Base-by-base conservation (phyloP, 2,888 invertebrate genomes). In the Mantis religiosa region DNA sequence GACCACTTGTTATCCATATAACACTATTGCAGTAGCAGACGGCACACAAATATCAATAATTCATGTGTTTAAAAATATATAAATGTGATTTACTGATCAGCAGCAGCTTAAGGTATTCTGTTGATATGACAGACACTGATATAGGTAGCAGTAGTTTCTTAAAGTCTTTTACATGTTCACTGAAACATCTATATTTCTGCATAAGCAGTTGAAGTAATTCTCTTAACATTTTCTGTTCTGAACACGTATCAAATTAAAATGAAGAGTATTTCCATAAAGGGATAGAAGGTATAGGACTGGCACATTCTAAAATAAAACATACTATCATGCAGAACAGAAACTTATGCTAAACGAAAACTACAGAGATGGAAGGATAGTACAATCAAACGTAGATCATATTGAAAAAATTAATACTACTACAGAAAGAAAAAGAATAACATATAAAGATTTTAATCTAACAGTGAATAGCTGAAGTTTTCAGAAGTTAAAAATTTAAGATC, bases 301-400 rank as follows among this genome's bases (percentile, higher is more conserved):
- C 87, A 87, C 87, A 87, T 82, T 87, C 41, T 81, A 28, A 86
- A 25, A 6, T 71, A 87, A 87, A 81, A 41, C 82, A 27, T 87
- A 82, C 82, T n/a, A 82, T n/a, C 87, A 87, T 82, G 87, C 87
- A 87, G n/a, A 87, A 87, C 87, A 82, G 47, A 82, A 87, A 87
- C 87, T 87, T 87, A 87, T 25, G 81, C 87, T 87, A 87, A 87
- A 82, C 41, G 82, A 71, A 87, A 34, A 15, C n/a, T n/a, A 87
- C 87, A 87, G 3, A 28, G 20, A 82, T n/a, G 30, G 41, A 87
- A n/a, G 30, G 34, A 34, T 41, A 34, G 87, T 27, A 87, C 87
- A 87, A 87, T 87, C 87, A 87, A 27, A 82, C 82, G 87, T 87
- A 87, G 87, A 82, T 87, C 82, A 25, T 41, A 8, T 71, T 20